phyloP scores from a whole-genome alignment of 92 coral and sea anemone genomes.

The Bergia sp. region DNA sequence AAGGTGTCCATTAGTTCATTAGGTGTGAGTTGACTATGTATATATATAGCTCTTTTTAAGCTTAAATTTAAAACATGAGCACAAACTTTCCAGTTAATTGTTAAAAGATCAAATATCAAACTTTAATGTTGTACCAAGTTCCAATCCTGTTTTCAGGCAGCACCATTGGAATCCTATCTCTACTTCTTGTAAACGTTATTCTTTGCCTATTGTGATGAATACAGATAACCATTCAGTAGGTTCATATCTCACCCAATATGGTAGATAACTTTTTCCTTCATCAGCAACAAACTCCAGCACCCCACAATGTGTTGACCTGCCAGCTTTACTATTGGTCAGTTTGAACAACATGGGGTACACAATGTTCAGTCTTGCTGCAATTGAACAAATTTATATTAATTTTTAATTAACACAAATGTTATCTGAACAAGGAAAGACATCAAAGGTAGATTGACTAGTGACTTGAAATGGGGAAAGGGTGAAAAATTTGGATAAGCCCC shows the following conservation, averaged over 20 bases:
- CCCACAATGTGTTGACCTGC: conserved; percentile 95
- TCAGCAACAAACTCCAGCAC: conserved; percentile 99
- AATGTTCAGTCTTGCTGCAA: conserved; percentile 90
- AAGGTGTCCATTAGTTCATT: too few relatives aligned
- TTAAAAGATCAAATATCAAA: too few relatives aligned
- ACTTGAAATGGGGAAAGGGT: background rate
- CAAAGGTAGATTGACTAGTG: background rate
- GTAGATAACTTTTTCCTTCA: conserved; percentile 95
- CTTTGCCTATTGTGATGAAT: too few relatives aligned
- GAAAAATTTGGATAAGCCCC: too few relatives aligned
- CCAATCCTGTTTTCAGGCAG: background rate
- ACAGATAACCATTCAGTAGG: background rate
- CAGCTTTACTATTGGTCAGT: conserved; percentile 76
- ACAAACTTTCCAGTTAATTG: too few relatives aligned
- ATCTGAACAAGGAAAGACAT: background rate
- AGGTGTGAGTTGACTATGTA: too few relatives aligned
- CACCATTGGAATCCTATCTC: background rate
- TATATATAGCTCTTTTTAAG: too few relatives aligned
- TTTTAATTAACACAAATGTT: too few relatives aligned
- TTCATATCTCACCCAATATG: conserved; percentile 83
- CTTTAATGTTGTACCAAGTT: too few relatives aligned
- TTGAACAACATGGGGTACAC: conserved; percentile 98
- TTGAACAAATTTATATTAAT: background rate
- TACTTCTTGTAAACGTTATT: too few relatives aligned
- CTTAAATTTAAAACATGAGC: too few relatives aligned